Percentiles rank a stretch among this genome's conserved stretches.
Evolutionary conservation across 2,888 invertebrate genomes (phyloP).

Genomic region (Rhingia campestris): DNA sequence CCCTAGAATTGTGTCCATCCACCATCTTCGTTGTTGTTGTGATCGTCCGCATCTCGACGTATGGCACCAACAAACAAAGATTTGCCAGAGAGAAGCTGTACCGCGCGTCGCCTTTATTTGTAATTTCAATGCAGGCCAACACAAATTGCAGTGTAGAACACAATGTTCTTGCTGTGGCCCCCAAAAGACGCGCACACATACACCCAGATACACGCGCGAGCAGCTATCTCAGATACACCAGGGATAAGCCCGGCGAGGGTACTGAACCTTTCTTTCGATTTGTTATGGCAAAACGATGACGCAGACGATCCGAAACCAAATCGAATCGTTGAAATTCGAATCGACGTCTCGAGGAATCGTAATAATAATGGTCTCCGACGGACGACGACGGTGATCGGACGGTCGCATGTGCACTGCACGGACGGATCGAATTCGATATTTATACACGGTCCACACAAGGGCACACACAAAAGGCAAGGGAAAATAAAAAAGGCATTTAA

Average conservation of each 20-base stretch:
- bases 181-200: constrained; percentile 36
- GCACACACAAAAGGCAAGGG: constrained; percentile 29
- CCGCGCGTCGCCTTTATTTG: constrained; percentile 65
- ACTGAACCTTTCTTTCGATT: constrained; percentile 67
- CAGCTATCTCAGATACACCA: constrained; percentile 60
- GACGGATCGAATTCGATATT: constrained; percentile 56
- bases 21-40: constrained; percentile 11
- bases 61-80: constrained; percentile 51
- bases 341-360: constrained; percentile 44
- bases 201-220: not conserved
- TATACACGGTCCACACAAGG: constrained; percentile 54
- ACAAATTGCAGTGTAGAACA: constrained; percentile 73
- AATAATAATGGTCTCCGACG: constrained; percentile 56
- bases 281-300: constrained; percentile 55
- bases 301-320: constrained; percentile 45
- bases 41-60: not conserved
- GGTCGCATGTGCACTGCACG: constrained; percentile 31
- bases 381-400: constrained; percentile 12
- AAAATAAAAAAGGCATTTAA: constrained; percentile 55
- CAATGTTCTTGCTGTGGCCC: constrained; percentile 52
- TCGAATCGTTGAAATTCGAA: constrained; percentile 72
- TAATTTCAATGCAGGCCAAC: constrained; percentile 70
- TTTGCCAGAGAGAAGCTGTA: constrained; percentile 55
- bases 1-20: constrained; percentile 37
- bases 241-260: constrained; percentile 58